Percentiles rank a stretch among this genome's conserved stretches.
Evolutionary conservation across 2,888 invertebrate genomes (phyloP).

Genomic region (Suillia variegata): DNA sequence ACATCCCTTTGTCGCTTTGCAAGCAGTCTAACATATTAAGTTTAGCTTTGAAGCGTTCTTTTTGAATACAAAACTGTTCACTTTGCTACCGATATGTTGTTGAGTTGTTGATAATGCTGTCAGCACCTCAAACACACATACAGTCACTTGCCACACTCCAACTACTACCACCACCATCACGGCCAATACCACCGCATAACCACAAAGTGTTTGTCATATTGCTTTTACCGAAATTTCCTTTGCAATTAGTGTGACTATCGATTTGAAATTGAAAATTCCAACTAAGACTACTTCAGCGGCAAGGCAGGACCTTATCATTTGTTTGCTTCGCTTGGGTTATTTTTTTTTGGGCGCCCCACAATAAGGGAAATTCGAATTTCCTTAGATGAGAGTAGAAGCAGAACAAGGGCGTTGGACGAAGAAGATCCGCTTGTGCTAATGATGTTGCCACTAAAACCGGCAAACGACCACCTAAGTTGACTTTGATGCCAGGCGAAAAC

Average conservation of each 20-base stretch:
- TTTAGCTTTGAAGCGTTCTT: neutral
- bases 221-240: slow-evolving; percentile 4
- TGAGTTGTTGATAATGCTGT: neutral
- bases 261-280: slow-evolving; percentile 16
- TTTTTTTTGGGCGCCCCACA: no score
- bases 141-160: no score
- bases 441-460: no score
- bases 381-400: no score
- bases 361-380: no score
- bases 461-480: no score
- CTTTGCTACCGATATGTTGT: no score
- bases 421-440: no score
- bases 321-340: neutral
- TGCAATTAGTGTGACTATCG: slow-evolving; percentile 13
- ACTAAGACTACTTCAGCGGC: neutral
- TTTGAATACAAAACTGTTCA: no score
- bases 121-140: neutral
- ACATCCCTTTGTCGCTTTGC: neutral
- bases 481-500: neutral
- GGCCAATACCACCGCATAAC: no score
- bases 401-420: no score
- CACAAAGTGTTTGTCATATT: slow-evolving; percentile 1
- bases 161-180: no score
- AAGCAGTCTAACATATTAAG: neutral
- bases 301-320: neutral